A percentile compares a stretch with the other conserved stretches of the same genome.
Conservation (phyloP, 2,113 vertebrate species). For the Cyanoramphus novaezelandiae region DNA sequence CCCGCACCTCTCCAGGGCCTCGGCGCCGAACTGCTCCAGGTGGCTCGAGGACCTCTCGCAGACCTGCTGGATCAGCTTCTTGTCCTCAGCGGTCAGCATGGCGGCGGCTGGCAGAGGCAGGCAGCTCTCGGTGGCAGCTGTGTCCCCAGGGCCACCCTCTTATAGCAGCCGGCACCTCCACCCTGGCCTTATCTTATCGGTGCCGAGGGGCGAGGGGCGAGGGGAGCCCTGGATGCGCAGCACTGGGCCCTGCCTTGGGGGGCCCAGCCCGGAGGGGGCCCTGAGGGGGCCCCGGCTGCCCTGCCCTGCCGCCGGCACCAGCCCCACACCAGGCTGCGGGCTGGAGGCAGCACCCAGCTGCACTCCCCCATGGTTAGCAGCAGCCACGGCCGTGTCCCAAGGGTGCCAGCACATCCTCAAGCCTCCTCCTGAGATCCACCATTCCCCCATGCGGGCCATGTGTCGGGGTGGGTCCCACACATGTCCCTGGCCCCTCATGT, state of each 20-base stretch:
- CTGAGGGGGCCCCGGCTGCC: rapidly evolving
- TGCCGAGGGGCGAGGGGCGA: rapidly evolving
- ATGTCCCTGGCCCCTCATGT: not conserved
- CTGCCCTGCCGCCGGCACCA: not conserved
- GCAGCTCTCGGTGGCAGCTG: not conserved
- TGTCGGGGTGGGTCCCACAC: not conserved
- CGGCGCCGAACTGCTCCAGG: slow-evolving; percentile 28
- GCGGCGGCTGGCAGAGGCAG: not conserved
- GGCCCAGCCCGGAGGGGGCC: not conserved
- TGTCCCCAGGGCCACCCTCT: rapidly evolving
- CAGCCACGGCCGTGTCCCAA: rapidly evolving
- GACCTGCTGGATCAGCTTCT: slow-evolving; percentile 53
- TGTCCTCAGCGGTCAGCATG: slow-evolving; percentile 74
- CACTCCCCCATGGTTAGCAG: not conserved
- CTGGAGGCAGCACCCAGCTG: not conserved
- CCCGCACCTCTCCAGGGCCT: slow-evolving; percentile 78
- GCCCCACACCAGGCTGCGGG: not conserved
- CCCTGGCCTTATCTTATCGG: slow-evolving; percentile 29
- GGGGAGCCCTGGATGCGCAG: not conserved
- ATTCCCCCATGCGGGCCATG: rapidly evolving
- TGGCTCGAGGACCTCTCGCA: slow-evolving; percentile 64
- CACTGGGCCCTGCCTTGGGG: not conserved
- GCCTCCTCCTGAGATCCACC: not conserved
- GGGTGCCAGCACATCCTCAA: not conserved
- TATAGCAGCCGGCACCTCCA: not conserved